phyloP scores from a whole-genome alignment of 1,140 invertebrate species.

The Maniola jurtina region DNA sequence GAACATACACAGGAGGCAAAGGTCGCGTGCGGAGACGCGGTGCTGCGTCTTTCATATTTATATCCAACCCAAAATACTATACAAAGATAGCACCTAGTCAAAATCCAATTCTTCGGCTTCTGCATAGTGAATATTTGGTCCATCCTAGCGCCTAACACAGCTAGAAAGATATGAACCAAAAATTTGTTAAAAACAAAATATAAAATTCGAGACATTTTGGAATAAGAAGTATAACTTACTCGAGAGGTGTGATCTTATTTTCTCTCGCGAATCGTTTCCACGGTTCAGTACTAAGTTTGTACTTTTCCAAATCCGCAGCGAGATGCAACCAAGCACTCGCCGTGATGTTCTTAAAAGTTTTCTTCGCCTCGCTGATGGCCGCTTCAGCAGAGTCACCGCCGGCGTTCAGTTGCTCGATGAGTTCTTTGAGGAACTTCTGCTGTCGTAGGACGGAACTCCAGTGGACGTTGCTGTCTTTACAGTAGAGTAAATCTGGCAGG shows the following conservation, averaged over 20 bases:
- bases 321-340: constrained; percentile 84
- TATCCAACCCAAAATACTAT: too few relatives aligned
- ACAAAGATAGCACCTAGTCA: too few relatives aligned
- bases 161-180: too few relatives aligned
- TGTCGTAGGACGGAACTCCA: constrained; percentile 86
- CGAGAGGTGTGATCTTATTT: constrained; percentile 43
- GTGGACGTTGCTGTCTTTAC: constrained; percentile 86
- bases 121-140: too few relatives aligned
- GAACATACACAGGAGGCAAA: too few relatives aligned
- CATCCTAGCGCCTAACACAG: too few relatives aligned
- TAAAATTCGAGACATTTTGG: too few relatives aligned
- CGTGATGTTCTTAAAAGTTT: constrained; percentile 81
- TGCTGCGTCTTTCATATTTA: too few relatives aligned
- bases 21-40: too few relatives aligned
- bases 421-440: constrained; percentile 85
- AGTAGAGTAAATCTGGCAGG: constrained; percentile 59
- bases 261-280: constrained; percentile 78
- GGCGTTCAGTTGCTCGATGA: constrained; percentile 81
- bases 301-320: constrained; percentile 83
- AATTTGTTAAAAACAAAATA: too few relatives aligned
- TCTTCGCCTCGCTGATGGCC: constrained; percentile 81
- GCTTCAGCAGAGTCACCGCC: constrained; percentile 76
- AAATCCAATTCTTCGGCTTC: too few relatives aligned
- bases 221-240: constrained; percentile 37
- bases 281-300: constrained; percentile 71